Evolutionary conservation across 2,888 invertebrate species (phyloP).

Genomic region (Aporophyla lueneburgensis): DNA sequence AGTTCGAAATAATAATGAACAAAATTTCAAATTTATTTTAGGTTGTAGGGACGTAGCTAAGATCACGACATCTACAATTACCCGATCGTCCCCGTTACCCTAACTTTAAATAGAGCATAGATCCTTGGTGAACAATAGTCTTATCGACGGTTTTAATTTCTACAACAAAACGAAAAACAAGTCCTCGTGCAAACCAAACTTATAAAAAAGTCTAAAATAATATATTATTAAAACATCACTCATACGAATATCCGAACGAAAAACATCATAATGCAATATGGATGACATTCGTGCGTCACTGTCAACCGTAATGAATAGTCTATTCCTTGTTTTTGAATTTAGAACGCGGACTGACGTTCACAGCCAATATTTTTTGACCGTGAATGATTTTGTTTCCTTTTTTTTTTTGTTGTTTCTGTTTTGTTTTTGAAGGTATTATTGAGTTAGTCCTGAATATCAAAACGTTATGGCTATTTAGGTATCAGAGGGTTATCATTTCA

Average conservation of each 20-base stretch:
- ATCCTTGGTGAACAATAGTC: background rate
- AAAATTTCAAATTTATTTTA: too few species aligned
- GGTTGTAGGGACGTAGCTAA: too few species aligned
- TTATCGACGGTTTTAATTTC: background rate
- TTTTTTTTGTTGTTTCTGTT: slow-evolving; percentile 5
- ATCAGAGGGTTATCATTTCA: too few species aligned
- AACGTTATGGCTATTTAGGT: background rate
- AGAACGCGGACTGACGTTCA: slow-evolving; percentile 48
- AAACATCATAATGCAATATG: slow-evolving; percentile 43
- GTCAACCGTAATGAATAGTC: slow-evolving; percentile 46
- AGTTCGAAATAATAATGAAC: too few species aligned
- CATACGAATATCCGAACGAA: slow-evolving; percentile 45
- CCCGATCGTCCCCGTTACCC: too few species aligned
- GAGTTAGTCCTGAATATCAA: background rate
- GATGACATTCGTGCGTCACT: slow-evolving; percentile 50
- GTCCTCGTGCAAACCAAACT: background rate
- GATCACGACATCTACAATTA: too few species aligned
- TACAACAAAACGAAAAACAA: slow-evolving; percentile 1
- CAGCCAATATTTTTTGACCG: slow-evolving; percentile 54
- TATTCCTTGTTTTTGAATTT: slow-evolving; percentile 56
- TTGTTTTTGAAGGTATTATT: background rate
- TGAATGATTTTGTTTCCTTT: slow-evolving; percentile 43
- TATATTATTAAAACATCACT: slow-evolving; percentile 17
- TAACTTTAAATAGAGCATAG: background rate
- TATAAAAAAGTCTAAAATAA: slow-evolving; percentile 8